phyloP scores from a whole-genome alignment of 1,140 invertebrate genomes.

The Tetranychus cinnabarinus region DNA sequence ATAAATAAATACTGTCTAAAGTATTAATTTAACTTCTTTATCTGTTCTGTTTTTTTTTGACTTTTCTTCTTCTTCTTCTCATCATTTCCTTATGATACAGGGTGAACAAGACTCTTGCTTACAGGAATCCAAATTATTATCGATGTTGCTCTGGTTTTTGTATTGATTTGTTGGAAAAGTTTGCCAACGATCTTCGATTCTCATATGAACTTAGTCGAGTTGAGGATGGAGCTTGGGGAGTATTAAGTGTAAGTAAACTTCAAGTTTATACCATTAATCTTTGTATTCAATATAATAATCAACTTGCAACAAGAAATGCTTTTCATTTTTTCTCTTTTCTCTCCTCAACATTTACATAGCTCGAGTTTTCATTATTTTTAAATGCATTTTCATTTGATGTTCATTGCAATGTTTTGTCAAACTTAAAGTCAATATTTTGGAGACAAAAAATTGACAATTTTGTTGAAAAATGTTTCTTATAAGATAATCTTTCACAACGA shows the following conservation, averaged over 20 bases:
- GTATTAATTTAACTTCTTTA: too few relatives aligned
- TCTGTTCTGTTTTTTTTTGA: too few relatives aligned
- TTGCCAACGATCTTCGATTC: slow-evolving; percentile 73
- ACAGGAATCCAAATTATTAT: slow-evolving; percentile 51
- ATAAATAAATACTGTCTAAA: too few relatives aligned
- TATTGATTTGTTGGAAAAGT: slow-evolving; percentile 43
- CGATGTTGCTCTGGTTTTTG: slow-evolving; percentile 93
- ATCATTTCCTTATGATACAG: slow-evolving; percentile 23
- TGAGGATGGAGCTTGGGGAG: slow-evolving; percentile 84
- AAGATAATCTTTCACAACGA: too few relatives aligned
- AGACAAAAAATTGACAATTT: too few relatives aligned
- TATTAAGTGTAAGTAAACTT: not conserved
- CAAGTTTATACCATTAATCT: too few relatives aligned
- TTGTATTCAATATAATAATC: not conserved
- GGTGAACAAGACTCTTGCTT: slow-evolving; percentile 44
- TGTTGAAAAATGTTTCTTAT: too few relatives aligned
- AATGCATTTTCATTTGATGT: too few relatives aligned
- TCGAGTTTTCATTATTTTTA: too few relatives aligned
- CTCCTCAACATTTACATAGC: not conserved
- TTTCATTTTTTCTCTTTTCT: not conserved
- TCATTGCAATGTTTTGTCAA: too few relatives aligned
- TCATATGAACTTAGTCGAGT: slow-evolving; percentile 82
- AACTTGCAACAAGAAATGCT: not conserved
- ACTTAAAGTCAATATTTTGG: too few relatives aligned
- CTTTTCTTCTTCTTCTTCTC: too few relatives aligned